Evolutionary conservation across 1,140 invertebrate genomes (phyloP).

Genomic region (Stratiolaelaps scimitus): DNA sequence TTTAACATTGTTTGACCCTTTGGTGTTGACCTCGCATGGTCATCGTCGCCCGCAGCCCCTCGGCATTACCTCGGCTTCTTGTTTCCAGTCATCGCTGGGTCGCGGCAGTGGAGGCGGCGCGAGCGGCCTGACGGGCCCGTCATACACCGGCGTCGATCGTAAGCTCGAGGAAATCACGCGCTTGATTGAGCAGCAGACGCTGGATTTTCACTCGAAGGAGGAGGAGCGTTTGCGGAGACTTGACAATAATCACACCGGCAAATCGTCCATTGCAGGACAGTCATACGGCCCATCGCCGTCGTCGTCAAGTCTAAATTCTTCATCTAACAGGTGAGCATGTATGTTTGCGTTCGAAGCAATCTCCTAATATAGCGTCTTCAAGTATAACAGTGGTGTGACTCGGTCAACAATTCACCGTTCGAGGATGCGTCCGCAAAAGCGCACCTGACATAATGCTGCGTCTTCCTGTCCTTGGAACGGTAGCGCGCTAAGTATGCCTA

Average conservation of each 20-base stretch:
- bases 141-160: not conserved
- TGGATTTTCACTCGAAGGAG: constrained; percentile 27
- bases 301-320: constrained; percentile 15
- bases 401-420: not conserved
- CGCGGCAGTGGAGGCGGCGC: too few relatives aligned
- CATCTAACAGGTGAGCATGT: not conserved
- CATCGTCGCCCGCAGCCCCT: too few relatives aligned
- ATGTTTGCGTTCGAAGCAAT: not conserved
- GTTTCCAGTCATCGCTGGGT: too few relatives aligned
- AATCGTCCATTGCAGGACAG: too few relatives aligned
- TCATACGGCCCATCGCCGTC: not conserved
- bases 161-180: constrained; percentile 24
- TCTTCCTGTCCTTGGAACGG: not conserved
- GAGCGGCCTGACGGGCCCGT: too few relatives aligned
- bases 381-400: not conserved
- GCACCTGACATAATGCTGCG: not conserved
- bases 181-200: constrained; percentile 8
- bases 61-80: too few relatives aligned
- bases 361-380: not conserved
- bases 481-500: not conserved
- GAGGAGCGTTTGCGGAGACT: constrained; percentile 12
- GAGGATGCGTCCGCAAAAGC: too few relatives aligned
- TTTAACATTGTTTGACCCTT: too few relatives aligned
- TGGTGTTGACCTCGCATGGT: too few relatives aligned
- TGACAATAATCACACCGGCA: not conserved